Base-by-base conservation (phyloP, 2,888 invertebrate genomes). In the Harpalus rubripes region DNA sequence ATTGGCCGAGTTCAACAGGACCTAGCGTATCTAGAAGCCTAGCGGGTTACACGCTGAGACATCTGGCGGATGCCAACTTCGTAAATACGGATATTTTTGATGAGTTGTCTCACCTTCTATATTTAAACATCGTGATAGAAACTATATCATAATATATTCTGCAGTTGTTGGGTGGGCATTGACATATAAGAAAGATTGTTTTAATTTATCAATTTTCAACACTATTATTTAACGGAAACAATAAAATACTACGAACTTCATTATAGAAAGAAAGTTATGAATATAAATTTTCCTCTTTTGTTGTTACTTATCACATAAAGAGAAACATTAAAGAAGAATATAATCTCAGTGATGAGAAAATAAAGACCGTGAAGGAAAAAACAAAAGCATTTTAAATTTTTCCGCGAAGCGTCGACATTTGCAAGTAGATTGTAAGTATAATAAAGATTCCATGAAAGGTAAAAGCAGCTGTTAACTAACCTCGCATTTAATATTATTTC, bases 401-500 rank as follows among this genome's bases (percentile, higher is more conserved):
- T 44, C 18, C 8, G 18, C 10, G 44, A 44, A 18, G 41, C 41
- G 72, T 10, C 15, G 16, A 74, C 72, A 44, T 74, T 74, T 74
- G 18, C 72, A 74, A 68, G 72, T 74, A 44, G 52, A 74, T 74
- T 74, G 52, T 44, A 41, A 41, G 15, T 74, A 72, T 72, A 72
- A 72, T 72, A 74, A 18, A 74, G 72, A 74, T 74, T 44, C 44
- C 72, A n/a, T 26, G 7, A 7, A 22, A 63, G 63, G 32, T n/a
- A 12, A 10, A 65, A 68, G 68, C 26, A 39, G 68, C 8, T 12
- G 72, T 72, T 41, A 72, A 72, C 41, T 72, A 76, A 76, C 22
- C 56, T 26, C 22, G 58, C 56, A 32, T 78, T 78, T 78, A 78
- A 78, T 78, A 78, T 32, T 26, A 78, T 78, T 78, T 58, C 78